Evolutionary conservation across 2,797 vertebrate species (phyloP), one percentile per base, ranked within the genome.

Genomic region (Tapirus indicus): DNA sequence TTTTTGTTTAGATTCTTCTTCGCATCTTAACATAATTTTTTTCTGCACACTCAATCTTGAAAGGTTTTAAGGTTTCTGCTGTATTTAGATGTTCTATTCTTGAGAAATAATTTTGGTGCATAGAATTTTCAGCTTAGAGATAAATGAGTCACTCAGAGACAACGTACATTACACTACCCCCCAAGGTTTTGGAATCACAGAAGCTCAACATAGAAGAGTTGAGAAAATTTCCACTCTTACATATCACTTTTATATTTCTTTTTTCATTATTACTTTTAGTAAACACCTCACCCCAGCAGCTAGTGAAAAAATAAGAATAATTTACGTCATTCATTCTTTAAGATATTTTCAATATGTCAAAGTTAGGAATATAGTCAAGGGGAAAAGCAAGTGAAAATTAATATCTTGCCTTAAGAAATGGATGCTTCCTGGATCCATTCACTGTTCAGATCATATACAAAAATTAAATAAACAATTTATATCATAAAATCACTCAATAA

Each of bases 1-100:
- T 60, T 87, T 92, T 62, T 97, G 90, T 95, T 98, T 92, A 84
- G 35, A 68, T 38, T 92, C 71, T 82, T 77, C 44, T 52, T 84
- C 11, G 32, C 62, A 58, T 47, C 21, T 64, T 44, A 77, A 56
- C 7, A 25, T 58, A 32, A 27, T 20, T 44, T 13, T 68, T 62
- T 69, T 25, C 13, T 83, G 6, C 27, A 25, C 62, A 38, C 14
- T 72, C 91, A 54, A 60, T 64, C n/a, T 82, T 32, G 7, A 85
- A 58, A 5, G 4, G 1, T 54, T 69, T 54, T 84, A 58, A 78
- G 54, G 7, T 58, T 95, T 62, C n/a, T 96, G 10, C 7, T 78
- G 0, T 44, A 32, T 68, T 75, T 94, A 44, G 41, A 72, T 58
- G 79, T 60, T 78, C 16, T 89, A 23, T 71, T 72, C 14, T 62